Evolutionary conservation across 2,888 invertebrate genomes (phyloP), one percentile per base, ranked within the genome.

Genomic region (Pharmacophagus antenor): DNA sequence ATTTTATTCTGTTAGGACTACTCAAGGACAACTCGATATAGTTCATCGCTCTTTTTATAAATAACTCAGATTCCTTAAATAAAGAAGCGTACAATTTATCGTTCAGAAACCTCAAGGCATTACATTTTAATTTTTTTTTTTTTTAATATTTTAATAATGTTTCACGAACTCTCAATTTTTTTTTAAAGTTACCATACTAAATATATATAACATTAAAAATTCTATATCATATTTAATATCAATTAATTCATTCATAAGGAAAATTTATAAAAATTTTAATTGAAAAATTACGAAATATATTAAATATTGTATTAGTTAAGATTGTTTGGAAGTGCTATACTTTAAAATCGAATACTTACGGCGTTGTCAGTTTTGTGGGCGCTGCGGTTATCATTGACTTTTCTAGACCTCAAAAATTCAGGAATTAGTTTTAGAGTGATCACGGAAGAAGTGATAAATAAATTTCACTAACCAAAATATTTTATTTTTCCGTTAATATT

Each of bases 31-130:
- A 10, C 23, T 2, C 25, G 41, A 27, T 25, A 20, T 21, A 49
- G 56, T 56, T 61, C 60, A 61, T 47, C 47, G 60, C 60, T 61
- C 60, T 52, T 52, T 50, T 56, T 47, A 51, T 60, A 47, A 46
- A 55, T 51, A 56, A 52, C 50, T 41, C 12, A 21, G 47, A 61
- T 61, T 56, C 46, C 20, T 61, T 48, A 48, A 48, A 53, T 53
- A 61, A 61, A 51, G 50, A 55, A 31, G 44, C 27, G 6, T 53
- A 15, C 37, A 56, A 46, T 46, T 46, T 47, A 37, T 21, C 22
- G 5, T 51, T 21, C 18, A 12, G 12, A 41, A 48, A 44, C 22
- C 22, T 44, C 42, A 42, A 21, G 2, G 4, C n/a, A 37, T 15
- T 37, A 37, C 2, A n/a, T 15, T 5, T n/a, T 4, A 1, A 8